Evolutionary conservation across 2,888 invertebrate species (phyloP), one percentile per base, ranked within the genome.

Genomic region (Ramazzottius varieornatus): DNA sequence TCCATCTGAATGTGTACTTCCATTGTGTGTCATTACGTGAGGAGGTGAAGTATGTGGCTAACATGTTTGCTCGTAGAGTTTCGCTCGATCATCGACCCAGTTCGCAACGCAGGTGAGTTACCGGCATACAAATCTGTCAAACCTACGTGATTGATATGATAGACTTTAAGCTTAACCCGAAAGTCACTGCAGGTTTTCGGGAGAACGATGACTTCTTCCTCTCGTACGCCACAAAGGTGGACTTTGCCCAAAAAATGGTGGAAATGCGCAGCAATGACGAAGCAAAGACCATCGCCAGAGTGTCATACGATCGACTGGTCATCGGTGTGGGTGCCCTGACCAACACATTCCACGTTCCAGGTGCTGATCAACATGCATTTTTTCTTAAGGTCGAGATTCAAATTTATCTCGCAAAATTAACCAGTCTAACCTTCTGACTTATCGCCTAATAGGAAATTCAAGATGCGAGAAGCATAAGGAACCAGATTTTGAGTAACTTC

Each of bases 311-410:
- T 69, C 73, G 74, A 65, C 71, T 77, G 16, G 74, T 77, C 32
- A 75, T 78, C 64, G 77, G 76, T 46, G 76, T 77, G 1, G 77
- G 77, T 13, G 73, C 76, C 16, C 68, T 75, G 1, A 74, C 75
- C 67, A 78, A 76, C 68, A 77, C 77, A 4, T 78, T 76, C 70
- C 72, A 72, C 63, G 73, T 76, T 1, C 75, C 76, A 8, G 77
- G 77, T 2, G 77, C 77, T 2, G 67, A 69, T n/a, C 73, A 76
- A 67, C 69, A 76, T 71, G 75, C 76, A 0, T 73, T 72, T 69
- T 77, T 77, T 67, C 68, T 78, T n/a, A 77, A 77, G 72, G 77
- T 76, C 68, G 16, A 16, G 4, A 54, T 8, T 40, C 40, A 13
- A 20, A 13, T 20, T 40, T 8, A 8, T 40, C 8, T 20, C 40